These are phyloP conservation scores for Pyxicephalus adspersus DNA, from an alignment of 2,113 vertebrate genomes.

Conservation along the genomic window DNA sequence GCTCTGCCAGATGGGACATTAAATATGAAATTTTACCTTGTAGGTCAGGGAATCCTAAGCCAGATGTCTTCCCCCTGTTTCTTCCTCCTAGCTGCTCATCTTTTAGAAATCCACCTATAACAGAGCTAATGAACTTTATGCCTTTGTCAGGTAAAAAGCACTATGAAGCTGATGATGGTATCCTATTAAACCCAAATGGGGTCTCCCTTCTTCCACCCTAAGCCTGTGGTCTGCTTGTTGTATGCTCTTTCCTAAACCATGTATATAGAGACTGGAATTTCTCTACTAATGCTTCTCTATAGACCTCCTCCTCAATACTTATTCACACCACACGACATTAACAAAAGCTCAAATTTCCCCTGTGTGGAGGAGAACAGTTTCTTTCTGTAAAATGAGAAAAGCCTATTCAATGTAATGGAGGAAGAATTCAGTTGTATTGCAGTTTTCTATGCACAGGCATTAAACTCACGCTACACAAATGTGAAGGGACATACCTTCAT, in stretches of 20 bases:
- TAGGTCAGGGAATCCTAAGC: conserved; percentile 11
- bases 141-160: conserved; percentile 10
- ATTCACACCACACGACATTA: conserved; percentile 27
- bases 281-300: conserved; percentile 7
- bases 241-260: conserved; percentile 18
- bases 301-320: conserved; percentile 42
- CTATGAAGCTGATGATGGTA: background rate
- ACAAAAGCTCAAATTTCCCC: conserved; percentile 47
- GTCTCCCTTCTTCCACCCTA: background rate
- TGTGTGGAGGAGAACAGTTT: conserved; percentile 32
- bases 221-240: background rate
- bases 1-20: no score
- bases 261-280: conserved; percentile 22
- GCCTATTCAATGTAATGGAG: conserved; percentile 38
- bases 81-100: background rate
- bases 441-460: background rate
- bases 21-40: background rate
- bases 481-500: background rate
- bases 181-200: background rate
- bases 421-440: background rate
- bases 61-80: background rate
- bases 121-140: conserved; percentile 25
- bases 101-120: conserved; percentile 14
- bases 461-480: background rate
- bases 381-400: conserved; percentile 37